These are phyloP conservation scores for Hepsetus odoe DNA, from an alignment of 2,113 vertebrate species.

Conservation along the genomic window DNA sequence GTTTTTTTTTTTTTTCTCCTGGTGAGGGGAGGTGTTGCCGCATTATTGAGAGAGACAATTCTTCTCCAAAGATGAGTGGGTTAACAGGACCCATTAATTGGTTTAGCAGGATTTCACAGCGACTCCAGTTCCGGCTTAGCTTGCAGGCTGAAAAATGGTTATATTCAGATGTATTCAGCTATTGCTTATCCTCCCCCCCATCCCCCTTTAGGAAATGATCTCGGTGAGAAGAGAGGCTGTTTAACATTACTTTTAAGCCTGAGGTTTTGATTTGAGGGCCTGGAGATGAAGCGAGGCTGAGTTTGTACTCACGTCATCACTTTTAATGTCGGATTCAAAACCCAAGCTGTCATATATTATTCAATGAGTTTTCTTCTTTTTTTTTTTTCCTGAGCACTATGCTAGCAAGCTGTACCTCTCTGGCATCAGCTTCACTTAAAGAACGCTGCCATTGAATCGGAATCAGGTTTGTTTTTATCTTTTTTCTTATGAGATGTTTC, in stretches of 20 bases:
- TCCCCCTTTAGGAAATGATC: slow-evolving; percentile 56
- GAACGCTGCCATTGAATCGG: slow-evolving; percentile 60
- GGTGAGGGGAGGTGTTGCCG: slow-evolving; percentile 67
- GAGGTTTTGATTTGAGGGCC: slow-evolving; percentile 71
- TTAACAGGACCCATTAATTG: slow-evolving; percentile 78
- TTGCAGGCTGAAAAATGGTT: slow-evolving; percentile 62
- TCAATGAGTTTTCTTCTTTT: slow-evolving; percentile 73
- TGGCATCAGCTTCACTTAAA: slow-evolving; percentile 56
- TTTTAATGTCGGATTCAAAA: slow-evolving; percentile 76
- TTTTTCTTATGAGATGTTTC: slow-evolving; percentile 51
- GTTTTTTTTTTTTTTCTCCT: slow-evolving; percentile 49
- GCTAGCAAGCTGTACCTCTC: slow-evolving; percentile 56
- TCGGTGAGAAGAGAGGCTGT: slow-evolving; percentile 63
- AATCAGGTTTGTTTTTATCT: slow-evolving; percentile 65
- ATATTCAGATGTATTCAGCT: slow-evolving; percentile 61
- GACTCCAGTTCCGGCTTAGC: slow-evolving; percentile 68
- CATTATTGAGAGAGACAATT: slow-evolving; percentile 75
- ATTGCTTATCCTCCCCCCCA: slow-evolving; percentile 47
- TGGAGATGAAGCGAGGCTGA: slow-evolving; percentile 66
- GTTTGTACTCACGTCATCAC: slow-evolving; percentile 75
- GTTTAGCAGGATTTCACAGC: slow-evolving; percentile 73
- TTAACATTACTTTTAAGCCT: slow-evolving; percentile 68
- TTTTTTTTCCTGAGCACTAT: slow-evolving; percentile 64
- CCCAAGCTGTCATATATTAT: slow-evolving; percentile 77
- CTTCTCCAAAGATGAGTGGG: slow-evolving; percentile 71